Conservation (phyloP, 2,113 vertebrate genomes). For the Jaculus jaculus region DNA sequence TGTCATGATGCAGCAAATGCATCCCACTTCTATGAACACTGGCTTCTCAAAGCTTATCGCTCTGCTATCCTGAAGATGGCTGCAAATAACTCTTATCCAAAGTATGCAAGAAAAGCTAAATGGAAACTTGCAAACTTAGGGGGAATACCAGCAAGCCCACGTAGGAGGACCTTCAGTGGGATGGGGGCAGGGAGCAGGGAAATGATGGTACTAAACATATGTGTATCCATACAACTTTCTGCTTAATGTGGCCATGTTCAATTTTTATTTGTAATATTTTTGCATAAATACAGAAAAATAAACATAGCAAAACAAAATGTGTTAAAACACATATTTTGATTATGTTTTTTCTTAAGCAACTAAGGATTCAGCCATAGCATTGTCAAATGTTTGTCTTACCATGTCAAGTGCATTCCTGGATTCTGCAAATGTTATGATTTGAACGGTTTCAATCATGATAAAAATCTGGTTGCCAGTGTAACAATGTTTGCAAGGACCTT, state of each 20-base stretch:
- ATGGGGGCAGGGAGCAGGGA: too few species aligned
- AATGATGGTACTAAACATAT: too few species aligned
- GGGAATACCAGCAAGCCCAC: too few species aligned
- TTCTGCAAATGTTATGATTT: not conserved
- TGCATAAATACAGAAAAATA: too few species aligned
- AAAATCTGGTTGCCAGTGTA: not conserved
- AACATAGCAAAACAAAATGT: not conserved
- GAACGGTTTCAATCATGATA: not conserved
- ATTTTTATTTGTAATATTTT: too few species aligned
- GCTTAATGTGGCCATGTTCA: too few species aligned
- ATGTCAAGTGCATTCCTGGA: not conserved
- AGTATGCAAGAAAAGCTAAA: not conserved
- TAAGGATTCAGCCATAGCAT: not conserved
- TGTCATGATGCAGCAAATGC: not conserved
- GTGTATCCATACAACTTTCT: too few species aligned
- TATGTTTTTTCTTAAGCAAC: not conserved
- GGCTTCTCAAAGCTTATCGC: not conserved
- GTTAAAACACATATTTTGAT: not conserved
- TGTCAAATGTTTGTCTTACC: not conserved
- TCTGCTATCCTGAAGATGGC: not conserved
- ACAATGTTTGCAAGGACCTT: not conserved
- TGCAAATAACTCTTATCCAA: not conserved
- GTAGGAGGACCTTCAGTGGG: too few species aligned
- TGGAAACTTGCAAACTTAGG: too few species aligned
- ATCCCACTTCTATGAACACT: not conserved